phyloP scores from a whole-genome alignment of 1,140 invertebrate species.

The Lepidurus apus region DNA sequence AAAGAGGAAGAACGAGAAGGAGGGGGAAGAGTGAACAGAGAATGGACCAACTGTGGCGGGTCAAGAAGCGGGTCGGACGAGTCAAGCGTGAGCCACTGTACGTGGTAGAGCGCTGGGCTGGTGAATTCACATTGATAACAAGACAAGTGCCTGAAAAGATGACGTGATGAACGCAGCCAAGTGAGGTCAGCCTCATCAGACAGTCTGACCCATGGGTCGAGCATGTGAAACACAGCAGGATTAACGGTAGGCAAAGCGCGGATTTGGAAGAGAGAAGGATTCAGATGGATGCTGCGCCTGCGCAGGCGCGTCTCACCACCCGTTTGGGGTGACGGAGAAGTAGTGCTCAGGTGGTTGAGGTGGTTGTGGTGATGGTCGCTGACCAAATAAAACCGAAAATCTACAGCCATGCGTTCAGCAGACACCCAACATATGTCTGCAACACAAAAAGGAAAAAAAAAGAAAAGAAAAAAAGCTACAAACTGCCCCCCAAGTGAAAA shows the following conservation, averaged over 20 bases:
- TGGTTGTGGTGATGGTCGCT: not conserved
- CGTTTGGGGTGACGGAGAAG: not conserved
- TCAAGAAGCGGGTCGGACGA: not conserved
- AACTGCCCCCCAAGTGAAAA: slow-evolving; percentile 18
- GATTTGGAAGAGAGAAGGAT: not conserved
- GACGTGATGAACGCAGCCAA: too few relatives aligned
- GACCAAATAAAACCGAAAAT: slow-evolving; percentile 8
- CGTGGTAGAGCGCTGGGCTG: slow-evolving; percentile 1
- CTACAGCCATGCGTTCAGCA: slow-evolving; percentile 7
- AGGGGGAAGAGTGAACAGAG: not conserved
- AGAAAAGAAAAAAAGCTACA: slow-evolving; percentile 20
- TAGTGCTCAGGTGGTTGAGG: not conserved
- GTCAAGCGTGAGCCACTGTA: slow-evolving; percentile 14
- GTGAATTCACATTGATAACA: slow-evolving; percentile 19
- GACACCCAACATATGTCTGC: not conserved
- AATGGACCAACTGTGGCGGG: not conserved
- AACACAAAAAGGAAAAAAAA: not conserved
- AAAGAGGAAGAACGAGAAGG: not conserved
- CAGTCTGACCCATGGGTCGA: not conserved
- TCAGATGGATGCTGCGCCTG: not conserved
- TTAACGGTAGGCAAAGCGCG: not conserved
- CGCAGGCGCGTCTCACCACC: not conserved
- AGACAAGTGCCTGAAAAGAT: not conserved
- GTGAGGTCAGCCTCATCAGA: not conserved
- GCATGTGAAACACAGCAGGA: not conserved